These are phyloP conservation scores for Meriones unguiculatus DNA, from an alignment of 2,113 vertebrate species.

Conservation along the genomic window DNA sequence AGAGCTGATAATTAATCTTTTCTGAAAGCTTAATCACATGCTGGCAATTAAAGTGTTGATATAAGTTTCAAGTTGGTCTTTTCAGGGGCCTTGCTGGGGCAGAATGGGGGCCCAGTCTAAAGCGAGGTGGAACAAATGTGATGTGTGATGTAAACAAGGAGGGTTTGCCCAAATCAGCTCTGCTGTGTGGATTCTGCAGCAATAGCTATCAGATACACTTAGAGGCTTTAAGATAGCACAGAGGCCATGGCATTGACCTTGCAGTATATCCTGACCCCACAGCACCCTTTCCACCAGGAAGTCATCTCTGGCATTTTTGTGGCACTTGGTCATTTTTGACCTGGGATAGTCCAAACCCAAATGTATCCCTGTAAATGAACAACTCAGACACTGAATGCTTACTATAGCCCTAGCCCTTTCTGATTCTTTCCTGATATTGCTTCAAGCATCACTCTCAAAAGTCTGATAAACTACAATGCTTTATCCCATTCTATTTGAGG, in stretches of 20 bases:
- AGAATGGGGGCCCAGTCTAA: neutral
- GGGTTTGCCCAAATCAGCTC: neutral
- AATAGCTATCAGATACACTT: too few relatives aligned
- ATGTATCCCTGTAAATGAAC: neutral
- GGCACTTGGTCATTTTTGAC: neutral
- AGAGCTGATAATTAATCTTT: conserved; percentile 64
- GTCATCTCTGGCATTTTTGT: neutral
- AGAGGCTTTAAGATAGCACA: neutral
- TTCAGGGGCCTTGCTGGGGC: neutral
- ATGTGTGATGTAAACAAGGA: neutral
- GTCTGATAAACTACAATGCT: neutral
- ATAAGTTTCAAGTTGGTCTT: conserved; percentile 53
- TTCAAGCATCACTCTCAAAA: neutral
- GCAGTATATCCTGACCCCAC: neutral
- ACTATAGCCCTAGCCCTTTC: neutral
- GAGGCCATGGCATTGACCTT: too few relatives aligned
- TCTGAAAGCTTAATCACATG: conserved; percentile 58
- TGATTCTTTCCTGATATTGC: neutral
- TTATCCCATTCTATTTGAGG: neutral
- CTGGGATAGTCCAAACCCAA: neutral
- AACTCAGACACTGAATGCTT: neutral
- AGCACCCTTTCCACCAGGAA: neutral
- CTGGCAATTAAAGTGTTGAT: conserved; percentile 26
- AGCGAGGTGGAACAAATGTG: neutral
- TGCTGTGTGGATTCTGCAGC: neutral